A percentile compares a stretch with the other conserved stretches of the same genome.
Conservation (phyloP, 2,797 vertebrate species). For the Merluccius polli region DNA sequence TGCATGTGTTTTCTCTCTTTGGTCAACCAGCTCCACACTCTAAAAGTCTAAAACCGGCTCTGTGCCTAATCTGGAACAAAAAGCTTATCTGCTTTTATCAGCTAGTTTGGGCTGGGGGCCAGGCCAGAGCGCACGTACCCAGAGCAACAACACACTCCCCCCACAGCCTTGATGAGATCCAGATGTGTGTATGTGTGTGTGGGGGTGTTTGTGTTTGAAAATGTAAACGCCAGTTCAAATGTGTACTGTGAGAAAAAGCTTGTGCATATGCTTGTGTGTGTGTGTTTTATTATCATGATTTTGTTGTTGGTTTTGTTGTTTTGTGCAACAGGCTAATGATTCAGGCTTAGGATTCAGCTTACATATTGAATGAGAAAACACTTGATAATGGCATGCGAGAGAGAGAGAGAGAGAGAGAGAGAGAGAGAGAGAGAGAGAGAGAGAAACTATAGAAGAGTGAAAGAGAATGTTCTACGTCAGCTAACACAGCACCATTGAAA, state of each 20-base stretch:
- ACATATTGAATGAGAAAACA: background rate
- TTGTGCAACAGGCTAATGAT: background rate
- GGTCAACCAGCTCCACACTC: conserved; percentile 22
- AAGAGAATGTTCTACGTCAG: background rate
- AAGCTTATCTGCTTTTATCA: conserved; percentile 55
- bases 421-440: background rate
- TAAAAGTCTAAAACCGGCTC: conserved; percentile 8
- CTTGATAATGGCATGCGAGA: background rate
- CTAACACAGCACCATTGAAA: background rate
- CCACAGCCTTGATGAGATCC: conserved; percentile 38
- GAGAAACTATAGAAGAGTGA: background rate
- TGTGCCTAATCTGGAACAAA: conserved; percentile 37
- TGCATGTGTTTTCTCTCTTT: background rate
- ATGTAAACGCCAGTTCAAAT: background rate
- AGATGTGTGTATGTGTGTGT: conserved; percentile 33
- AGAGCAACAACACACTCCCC: conserved; percentile 32
- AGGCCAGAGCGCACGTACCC: conserved; percentile 30
- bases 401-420: background rate
- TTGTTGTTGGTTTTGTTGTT: background rate
- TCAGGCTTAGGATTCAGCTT: background rate
- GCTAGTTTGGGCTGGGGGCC: conserved; percentile 41
- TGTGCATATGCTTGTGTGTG: background rate
- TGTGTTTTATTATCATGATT: background rate
- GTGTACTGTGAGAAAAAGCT: background rate
- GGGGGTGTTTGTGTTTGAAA: background rate